These are phyloP conservation scores for Malthinus flaveolus DNA, from an alignment of 2,888 invertebrate genomes.

Conservation along the genomic window DNA sequence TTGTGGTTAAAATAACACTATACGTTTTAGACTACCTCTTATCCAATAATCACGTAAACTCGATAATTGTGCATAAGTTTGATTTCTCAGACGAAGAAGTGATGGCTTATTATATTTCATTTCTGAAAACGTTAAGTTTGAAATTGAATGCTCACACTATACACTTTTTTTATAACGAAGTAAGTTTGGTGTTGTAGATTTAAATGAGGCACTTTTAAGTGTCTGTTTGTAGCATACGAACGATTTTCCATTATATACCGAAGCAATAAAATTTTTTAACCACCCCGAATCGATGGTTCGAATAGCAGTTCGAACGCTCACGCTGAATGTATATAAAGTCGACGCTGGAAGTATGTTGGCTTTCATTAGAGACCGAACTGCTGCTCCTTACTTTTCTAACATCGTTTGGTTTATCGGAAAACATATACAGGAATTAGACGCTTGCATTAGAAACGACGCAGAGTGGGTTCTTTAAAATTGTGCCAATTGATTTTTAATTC, in stretches of 20 bases:
- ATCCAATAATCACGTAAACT: conserved; percentile 99
- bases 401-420: conserved; percentile 99
- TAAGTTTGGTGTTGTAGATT: conserved; percentile 50
- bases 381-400: conserved; percentile 98
- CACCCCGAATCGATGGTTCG: conserved; percentile 99
- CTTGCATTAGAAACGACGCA: conserved; percentile 91
- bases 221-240: conserved; percentile 79
- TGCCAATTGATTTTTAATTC: not conserved
- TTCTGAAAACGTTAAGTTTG: conserved; percentile 95
- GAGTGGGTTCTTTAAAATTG: conserved; percentile 69
- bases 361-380: conserved; percentile 94
- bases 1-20: not conserved
- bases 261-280: conserved; percentile 99
- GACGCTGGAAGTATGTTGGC: conserved; percentile 93
- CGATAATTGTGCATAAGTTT: conserved; percentile 99
- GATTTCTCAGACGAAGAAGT: conserved; percentile 99
- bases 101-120: conserved; percentile 99
- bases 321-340: conserved; percentile 94
- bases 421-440: conserved; percentile 93
- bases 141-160: conserved; percentile 98
- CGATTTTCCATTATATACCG: conserved; percentile 98
- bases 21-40: conserved; percentile 86
- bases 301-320: conserved; percentile 96
- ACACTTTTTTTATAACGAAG: conserved; percentile 99
- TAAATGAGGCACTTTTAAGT: conserved; percentile 12